Conservation (phyloP, 2,113 vertebrate species). For the Anser brachyrhynchus region DNA sequence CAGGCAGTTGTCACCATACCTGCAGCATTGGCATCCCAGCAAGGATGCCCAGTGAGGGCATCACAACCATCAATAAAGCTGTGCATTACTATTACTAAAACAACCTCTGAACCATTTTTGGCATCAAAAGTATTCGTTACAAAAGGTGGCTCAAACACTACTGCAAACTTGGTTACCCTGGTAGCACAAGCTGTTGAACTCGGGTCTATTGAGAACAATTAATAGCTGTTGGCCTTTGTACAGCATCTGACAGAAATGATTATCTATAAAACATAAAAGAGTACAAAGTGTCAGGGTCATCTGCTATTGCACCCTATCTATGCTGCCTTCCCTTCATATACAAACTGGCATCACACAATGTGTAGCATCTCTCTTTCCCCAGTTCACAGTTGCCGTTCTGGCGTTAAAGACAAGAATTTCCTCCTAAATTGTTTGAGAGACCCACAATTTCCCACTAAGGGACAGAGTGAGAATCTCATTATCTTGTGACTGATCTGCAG, state of each 20-base stretch:
- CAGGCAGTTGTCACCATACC: neutral
- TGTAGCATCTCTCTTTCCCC: neutral
- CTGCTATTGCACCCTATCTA: neutral
- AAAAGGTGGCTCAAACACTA: neutral
- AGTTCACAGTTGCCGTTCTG: neutral
- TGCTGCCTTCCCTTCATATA: neutral
- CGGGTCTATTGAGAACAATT: accelerated
- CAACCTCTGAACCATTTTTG: neutral
- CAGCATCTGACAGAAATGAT: neutral
- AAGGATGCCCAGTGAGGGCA: neutral
- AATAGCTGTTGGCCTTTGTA: neutral
- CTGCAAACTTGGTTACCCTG: neutral
- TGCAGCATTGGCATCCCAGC: neutral
- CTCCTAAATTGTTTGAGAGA: neutral
- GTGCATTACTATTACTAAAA: neutral
- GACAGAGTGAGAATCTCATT: neutral
- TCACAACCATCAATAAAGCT: neutral
- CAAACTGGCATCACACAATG: neutral
- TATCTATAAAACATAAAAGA: neutral
- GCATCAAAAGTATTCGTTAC: neutral
- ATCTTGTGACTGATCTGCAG: neutral
- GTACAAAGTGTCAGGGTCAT: neutral
- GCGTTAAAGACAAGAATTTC: neutral
- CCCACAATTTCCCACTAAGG: neutral
- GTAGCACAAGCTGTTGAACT: neutral